Evolutionary conservation across 2,797 vertebrate genomes (phyloP).

Genomic region (Triplophysa yarkandensis): DNA sequence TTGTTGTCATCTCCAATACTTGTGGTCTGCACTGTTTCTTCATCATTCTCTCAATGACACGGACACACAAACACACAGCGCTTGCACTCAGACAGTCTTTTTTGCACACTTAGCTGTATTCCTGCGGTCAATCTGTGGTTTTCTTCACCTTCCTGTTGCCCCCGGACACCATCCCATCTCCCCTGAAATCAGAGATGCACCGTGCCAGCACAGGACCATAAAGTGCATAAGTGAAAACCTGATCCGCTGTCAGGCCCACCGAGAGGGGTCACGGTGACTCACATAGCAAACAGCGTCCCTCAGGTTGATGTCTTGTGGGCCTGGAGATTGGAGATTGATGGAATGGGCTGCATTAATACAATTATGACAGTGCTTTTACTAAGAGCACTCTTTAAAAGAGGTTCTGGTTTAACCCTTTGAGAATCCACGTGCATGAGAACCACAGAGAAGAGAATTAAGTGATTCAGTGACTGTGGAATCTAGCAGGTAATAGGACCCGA

Average conservation of each 20-base stretch:
- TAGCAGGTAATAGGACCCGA: conserved; percentile 7
- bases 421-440: conserved; percentile 11
- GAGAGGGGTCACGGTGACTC: conserved; percentile 32
- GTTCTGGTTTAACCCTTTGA: conserved; percentile 15
- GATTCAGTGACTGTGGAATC: not conserved
- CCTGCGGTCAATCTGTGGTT: conserved; percentile 28
- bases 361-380: conserved; percentile 21
- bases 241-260: conserved; percentile 63
- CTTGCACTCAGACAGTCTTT: not conserved
- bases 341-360: conserved; percentile 37
- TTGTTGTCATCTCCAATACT: conserved; percentile 39
- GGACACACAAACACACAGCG: conserved; percentile 29
- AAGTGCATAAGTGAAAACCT: conserved; percentile 67
- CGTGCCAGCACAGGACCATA: conserved; percentile 63
- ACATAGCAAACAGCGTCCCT: not conserved
- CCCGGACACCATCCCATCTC: conserved; percentile 60
- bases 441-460: not conserved
- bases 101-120: conserved; percentile 32
- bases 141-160: conserved; percentile 66
- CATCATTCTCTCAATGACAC: not conserved
- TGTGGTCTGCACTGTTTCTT: conserved; percentile 12
- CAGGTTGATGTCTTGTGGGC: not conserved
- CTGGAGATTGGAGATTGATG: conserved; percentile 22
- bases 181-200: conserved; percentile 68
- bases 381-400: conserved; percentile 35